Percentiles rank a stretch among this genome's conserved stretches.
phyloP scores from a whole-genome alignment of 2,113 vertebrate species.

The Corythornis madagascariensis region DNA sequence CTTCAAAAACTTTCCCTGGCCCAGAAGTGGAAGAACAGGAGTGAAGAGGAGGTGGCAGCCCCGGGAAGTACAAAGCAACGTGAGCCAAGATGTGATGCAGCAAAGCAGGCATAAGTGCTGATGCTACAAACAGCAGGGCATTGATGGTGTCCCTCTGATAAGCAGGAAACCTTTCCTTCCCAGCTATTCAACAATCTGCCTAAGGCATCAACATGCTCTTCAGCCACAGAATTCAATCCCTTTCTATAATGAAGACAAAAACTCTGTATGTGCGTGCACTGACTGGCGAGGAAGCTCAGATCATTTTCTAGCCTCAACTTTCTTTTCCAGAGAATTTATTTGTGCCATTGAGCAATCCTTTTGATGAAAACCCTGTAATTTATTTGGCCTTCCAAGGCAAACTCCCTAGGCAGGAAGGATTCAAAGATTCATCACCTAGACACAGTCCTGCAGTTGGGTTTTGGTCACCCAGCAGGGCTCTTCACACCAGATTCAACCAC shows the following conservation, averaged over 20 bases:
- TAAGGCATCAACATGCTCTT: constrained; percentile 48
- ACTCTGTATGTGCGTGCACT: not conserved
- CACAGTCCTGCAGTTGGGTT: not conserved
- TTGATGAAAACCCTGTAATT: not conserved
- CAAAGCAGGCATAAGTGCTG: constrained; percentile 2
- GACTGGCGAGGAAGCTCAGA: constrained; percentile 7
- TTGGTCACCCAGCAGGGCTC: not conserved
- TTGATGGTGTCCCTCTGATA: not conserved
- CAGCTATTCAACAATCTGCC: constrained; percentile 20
- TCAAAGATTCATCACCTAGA: not conserved
- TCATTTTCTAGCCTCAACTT: not conserved
- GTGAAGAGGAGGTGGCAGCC: not conserved
- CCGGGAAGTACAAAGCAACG: not conserved
- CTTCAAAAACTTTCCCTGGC: not conserved
- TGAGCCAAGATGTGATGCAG: not conserved
- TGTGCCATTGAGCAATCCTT: not conserved
- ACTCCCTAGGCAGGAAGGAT: not conserved
- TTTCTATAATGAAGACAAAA: constrained; percentile 29
- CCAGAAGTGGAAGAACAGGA: not conserved
- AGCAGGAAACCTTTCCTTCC: not conserved
- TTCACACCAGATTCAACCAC: not conserved
- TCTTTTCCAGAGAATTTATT: not conserved
- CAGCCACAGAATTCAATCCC: constrained; percentile 22
- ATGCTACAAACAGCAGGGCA: constrained; percentile 4
- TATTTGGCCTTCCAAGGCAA: not conserved